Evolutionary conservation across 1,140 invertebrate genomes (phyloP), one percentile per base, ranked within the genome.

Genomic region (Diplogasteroides magnus): DNA sequence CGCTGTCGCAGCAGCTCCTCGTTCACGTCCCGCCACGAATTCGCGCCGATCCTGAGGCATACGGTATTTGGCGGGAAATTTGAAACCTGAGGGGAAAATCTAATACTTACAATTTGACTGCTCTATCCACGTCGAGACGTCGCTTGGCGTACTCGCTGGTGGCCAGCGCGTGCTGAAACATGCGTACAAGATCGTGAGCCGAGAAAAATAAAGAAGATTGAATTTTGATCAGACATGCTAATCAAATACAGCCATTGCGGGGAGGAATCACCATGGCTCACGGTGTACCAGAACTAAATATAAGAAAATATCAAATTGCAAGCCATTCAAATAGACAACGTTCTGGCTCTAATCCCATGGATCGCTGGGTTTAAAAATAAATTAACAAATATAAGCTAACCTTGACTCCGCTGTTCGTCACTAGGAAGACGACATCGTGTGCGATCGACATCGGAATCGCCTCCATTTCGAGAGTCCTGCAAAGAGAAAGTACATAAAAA

Each of bases 341-440:
- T n/a, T n/a, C n/a, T n/a, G n/a, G n/a, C n/a, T n/a, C n/a, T n/a
- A n/a, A n/a, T n/a, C n/a, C n/a, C n/a, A n/a, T n/a, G n/a, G n/a
- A n/a, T n/a, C n/a, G n/a, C n/a, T n/a, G n/a, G n/a, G n/a, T n/a
- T n/a, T n/a, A n/a, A n/a, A n/a, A n/a, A n/a, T n/a, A n/a, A n/a
- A n/a, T n/a, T n/a, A n/a, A n/a, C n/a, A n/a, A n/a, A n/a, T 48
- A 48, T 19, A 6, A 48, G 6, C 37, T 48, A 6, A 48, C 37
- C 37, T 64, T 68, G n/a, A 68, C 66, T 67, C 66, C 66, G 25
- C 31, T 55, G 29, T 68, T 68, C 19, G 58, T 64, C 3, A 68
- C 31, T 14, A 68, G 29, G 57, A 68, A 68, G 28, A 68, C 31
- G n/a, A 56, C 66, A 26, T 59, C 26, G 28, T 31, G n/a, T 14